phyloP scores from a whole-genome alignment of 2,113 vertebrate species.

The Brachypodius melanocephalos region DNA sequence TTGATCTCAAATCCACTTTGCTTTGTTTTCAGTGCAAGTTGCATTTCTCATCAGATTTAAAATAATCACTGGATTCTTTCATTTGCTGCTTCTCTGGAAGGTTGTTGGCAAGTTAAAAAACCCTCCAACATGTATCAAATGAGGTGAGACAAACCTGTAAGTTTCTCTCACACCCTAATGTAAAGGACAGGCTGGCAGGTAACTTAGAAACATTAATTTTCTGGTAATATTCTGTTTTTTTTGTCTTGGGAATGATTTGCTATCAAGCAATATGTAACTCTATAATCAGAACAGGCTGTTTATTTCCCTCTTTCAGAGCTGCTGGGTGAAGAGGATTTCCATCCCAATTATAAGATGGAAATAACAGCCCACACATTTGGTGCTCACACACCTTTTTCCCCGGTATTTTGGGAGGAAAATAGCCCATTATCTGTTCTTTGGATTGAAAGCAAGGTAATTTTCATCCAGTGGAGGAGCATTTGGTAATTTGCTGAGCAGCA shows the following conservation, averaged over 20 bases:
- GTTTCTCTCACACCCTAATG: background rate
- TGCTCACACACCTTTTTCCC: background rate
- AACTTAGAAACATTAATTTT: background rate
- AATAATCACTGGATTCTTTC: background rate
- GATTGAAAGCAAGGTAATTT: conserved; percentile 30
- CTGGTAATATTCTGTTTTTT: background rate
- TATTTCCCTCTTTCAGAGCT: background rate
- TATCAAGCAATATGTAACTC: background rate
- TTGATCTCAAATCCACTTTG: background rate
- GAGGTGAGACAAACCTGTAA: background rate
- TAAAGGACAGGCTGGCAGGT: background rate
- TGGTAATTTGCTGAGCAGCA: background rate
- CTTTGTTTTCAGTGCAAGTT: background rate
- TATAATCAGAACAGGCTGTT: background rate
- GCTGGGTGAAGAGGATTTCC: background rate
- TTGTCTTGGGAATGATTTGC: conserved; percentile 7
- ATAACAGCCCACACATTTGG: background rate
- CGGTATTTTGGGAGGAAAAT: conserved; percentile 27
- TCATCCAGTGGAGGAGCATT: background rate
- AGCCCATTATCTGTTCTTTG: conserved; percentile 31
- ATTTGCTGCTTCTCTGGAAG: background rate
- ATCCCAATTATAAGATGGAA: background rate
- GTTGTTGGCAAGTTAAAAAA: background rate
- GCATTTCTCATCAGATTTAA: background rate
- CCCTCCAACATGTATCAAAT: background rate